Evolutionary conservation across 2,888 invertebrate species (phyloP), one percentile per base, ranked within the genome.

Genomic region (Drosophila acutilabella): DNA sequence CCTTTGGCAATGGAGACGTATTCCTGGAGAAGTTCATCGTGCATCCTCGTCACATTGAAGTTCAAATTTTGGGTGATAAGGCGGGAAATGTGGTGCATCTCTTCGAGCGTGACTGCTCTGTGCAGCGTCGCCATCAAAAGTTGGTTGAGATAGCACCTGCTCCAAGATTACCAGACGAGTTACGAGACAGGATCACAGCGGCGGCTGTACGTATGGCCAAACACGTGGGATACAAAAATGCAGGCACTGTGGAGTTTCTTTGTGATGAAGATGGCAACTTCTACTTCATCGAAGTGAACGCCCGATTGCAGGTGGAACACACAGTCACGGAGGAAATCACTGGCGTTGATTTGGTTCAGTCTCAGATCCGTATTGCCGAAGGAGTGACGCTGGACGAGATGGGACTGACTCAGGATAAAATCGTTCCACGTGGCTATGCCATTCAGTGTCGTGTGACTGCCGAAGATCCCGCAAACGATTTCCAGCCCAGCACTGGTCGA

Each of bases 261-360:
- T 94, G 97, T 30, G 99, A 99, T 89, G 96, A 96, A 73, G 94
- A 95, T 50, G 99, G 98, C 13, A 97, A 98, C 91, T 97, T 97
- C 93, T 99, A 96, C 93, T 99, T 99, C 93, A 99, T 99, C 89
- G 99, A 99, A 94, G 99, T 99, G 16, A 99, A 99, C 91, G 99
- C 99, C 13, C 94, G 95, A 97, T 94, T 99, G 60, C 99, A 99
- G 94, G 99, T 99, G 33, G 99, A 99, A 93, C 99, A 99, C 92
- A 99, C 99, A 0, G 98, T 99, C 16, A 99, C 99, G 0, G 99
- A 99, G 93, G 99, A 99, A 93, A 97, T 99, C 51, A 99, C 99
- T 0, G 99, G 99, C 44, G 97, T 99, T 57, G 99, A 99, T 93
- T 93, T 99, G 81, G 99, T 99, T 0, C 99, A 99, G 92, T 97